Base-by-base conservation (phyloP, 2,113 vertebrate genomes). In the Polypterus senegalus region DNA sequence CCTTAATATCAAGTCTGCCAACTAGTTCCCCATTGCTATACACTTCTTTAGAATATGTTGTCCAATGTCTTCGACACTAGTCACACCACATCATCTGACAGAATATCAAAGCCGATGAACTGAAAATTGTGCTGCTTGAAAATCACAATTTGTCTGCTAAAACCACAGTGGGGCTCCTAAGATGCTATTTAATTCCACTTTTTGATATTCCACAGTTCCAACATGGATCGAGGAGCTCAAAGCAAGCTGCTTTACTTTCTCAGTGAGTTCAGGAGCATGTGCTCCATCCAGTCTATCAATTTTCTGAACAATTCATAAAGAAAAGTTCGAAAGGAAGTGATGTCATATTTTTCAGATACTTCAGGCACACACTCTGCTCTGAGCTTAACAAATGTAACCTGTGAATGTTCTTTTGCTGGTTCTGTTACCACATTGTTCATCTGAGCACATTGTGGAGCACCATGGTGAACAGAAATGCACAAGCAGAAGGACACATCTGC, bases 121-220 rank as follows among this genome's bases (percentile, higher is more conserved):
- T 90, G 83, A 48, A 97, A 57, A 10, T 67, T 76, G 54, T 90
- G 88, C 27, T 79, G 82, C 71, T 77, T 86, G 56, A 99, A 76
- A 59, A 99, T 86, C 67, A 97, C 83, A 2, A 96, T 87, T 75
- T 97, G 93, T 57, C 70, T 82, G 81, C 96, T 99, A 83, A 99
- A 97, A 92, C 94, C 96, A 4, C 96, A 98, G 65, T 92, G 88
- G 3, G 94, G 93, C 4, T 95, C 94, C 66, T 92, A 92, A 0
- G 94, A 75, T 0, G 91, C 87, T 1, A 0, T 77, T 83, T 1
- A 95, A 79, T 49, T 90, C 91, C 54, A 89, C 88, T 61, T 79
- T 74, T 0, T 66, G 57, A 0, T 27, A 48, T 4, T 71, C 78
- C 0, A 48, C 71, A 3, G 71, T 3, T 8, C 58, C 60, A 9